phyloP scores from a whole-genome alignment of 2,113 vertebrate genomes.

The Thomomys bottae region DNA sequence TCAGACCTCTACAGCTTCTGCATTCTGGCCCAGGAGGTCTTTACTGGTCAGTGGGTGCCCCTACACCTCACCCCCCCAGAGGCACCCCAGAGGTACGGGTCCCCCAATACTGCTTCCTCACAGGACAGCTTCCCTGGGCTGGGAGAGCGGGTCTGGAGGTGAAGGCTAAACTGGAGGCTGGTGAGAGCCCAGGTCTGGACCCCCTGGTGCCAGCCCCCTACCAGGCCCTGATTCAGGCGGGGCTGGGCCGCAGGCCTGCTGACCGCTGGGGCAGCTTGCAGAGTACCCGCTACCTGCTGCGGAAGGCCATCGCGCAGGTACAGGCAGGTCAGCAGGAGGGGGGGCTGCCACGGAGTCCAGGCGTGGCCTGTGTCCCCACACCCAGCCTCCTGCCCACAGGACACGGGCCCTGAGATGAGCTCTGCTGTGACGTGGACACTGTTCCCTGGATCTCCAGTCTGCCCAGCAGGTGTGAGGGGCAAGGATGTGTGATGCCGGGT shows the following conservation, averaged over 20 bases:
- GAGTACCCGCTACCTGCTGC: conserved; percentile 78
- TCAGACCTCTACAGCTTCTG: conserved; percentile 87
- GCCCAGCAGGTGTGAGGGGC: conserved; percentile 24
- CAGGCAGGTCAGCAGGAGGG: background rate
- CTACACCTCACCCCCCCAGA: background rate
- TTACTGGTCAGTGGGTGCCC: conserved; percentile 80
- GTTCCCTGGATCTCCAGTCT: background rate
- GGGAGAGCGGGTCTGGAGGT: conserved; percentile 74
- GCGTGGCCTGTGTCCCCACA: background rate
- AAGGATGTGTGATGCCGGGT: background rate
- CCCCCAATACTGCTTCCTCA: background rate
- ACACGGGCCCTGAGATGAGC: conserved; percentile 1
- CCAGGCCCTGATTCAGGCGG: conserved; percentile 78
- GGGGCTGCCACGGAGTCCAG: background rate
- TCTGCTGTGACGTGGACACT: background rate
- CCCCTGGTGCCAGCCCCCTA: conserved; percentile 79
- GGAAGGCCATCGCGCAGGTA: conserved; percentile 65
- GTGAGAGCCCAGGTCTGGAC: conserved; percentile 76
- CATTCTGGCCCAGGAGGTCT: conserved; percentile 84
- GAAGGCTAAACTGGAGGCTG: conserved; percentile 79
- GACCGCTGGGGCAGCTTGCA: conserved; percentile 81
- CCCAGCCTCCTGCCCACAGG: conserved; percentile 46
- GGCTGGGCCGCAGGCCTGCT: conserved; percentile 73
- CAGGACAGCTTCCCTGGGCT: conserved; percentile 85
- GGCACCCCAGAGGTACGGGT: background rate